Evolutionary conservation across 2,113 vertebrate genomes (phyloP).

Genomic region (Larimichthys polyactis): DNA sequence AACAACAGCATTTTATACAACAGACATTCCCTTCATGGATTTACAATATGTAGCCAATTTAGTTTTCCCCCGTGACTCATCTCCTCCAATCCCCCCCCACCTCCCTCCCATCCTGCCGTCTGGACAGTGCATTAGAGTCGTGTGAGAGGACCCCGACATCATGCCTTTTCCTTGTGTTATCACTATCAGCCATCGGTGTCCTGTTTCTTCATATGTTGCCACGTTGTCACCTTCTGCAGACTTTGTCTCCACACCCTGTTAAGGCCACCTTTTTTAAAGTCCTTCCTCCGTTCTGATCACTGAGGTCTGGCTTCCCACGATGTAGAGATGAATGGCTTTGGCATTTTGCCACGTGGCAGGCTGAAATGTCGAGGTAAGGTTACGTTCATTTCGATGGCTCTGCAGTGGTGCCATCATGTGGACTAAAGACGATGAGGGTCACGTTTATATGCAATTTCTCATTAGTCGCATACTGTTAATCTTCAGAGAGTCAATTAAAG

Average conservation of each 20-base stretch:
- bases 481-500: neutral
- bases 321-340: conserved; percentile 60
- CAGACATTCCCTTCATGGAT: conserved; percentile 18
- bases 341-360: conserved; percentile 51
- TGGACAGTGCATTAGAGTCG: conserved; percentile 65
- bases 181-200: conserved; percentile 68
- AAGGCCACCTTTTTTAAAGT: conserved; percentile 12
- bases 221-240: conserved; percentile 62
- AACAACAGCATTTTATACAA: conserved; percentile 15
- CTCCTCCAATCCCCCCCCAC: neutral
- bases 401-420: neutral
- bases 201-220: conserved; percentile 61
- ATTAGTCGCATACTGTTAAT: conserved; percentile 18
- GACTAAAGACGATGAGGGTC: neutral
- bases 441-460: conserved; percentile 4
- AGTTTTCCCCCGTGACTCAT: conserved; percentile 15
- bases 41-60: conserved; percentile 28
- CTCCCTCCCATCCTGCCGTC: conserved; percentile 55
- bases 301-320: conserved; percentile 54
- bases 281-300: conserved; percentile 11
- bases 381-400: conserved; percentile 41
- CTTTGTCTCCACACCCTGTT: conserved; percentile 38
- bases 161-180: conserved; percentile 54
- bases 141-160: conserved; percentile 34
- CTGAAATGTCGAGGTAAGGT: conserved; percentile 59